Conservation (phyloP, 2,113 vertebrate species). For the Ammodytes marinus region DNA sequence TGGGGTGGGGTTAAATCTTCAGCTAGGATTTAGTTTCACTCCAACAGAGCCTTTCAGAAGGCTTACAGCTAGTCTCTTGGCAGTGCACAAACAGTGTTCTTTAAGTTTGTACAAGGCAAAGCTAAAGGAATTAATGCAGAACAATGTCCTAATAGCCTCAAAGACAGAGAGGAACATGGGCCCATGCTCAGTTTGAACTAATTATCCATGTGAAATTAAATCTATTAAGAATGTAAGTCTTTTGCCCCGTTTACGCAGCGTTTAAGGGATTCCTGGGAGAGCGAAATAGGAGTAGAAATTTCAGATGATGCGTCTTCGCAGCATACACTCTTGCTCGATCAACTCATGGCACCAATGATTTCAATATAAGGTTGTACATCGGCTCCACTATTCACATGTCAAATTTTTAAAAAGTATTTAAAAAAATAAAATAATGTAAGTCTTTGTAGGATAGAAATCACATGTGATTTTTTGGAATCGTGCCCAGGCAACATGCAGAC, state of each 20-base stretch:
- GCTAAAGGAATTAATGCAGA: constrained; percentile 71
- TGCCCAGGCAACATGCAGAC: background rate
- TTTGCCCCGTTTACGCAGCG: no score
- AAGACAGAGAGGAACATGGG: constrained; percentile 42
- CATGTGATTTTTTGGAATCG: constrained; percentile 16
- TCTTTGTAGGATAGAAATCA: constrained; percentile 19
- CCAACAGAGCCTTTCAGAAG: constrained; percentile 67
- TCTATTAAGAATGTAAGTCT: constrained; percentile 1
- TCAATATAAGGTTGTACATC: no score
- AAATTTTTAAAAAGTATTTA: no score
- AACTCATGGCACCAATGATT: no score
- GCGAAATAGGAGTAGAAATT: no score
- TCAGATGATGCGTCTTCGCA: no score
- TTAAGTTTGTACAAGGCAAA: constrained; percentile 70
- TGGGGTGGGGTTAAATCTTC: constrained; percentile 67
- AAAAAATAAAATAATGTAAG: no score
- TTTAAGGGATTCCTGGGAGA: no score
- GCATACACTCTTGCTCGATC: no score
- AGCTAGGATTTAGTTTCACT: constrained; percentile 75
- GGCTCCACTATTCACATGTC: no score
- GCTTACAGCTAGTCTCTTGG: constrained; percentile 74
- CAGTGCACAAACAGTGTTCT: constrained; percentile 59
- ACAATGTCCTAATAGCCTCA: constrained; percentile 61
- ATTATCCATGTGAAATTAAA: constrained; percentile 53
- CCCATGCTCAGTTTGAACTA: constrained; percentile 55